Evolutionary conservation across 2,797 vertebrate species (phyloP), one percentile per base, ranked within the genome.

Genomic region (Gymnopithys bicolor): DNA sequence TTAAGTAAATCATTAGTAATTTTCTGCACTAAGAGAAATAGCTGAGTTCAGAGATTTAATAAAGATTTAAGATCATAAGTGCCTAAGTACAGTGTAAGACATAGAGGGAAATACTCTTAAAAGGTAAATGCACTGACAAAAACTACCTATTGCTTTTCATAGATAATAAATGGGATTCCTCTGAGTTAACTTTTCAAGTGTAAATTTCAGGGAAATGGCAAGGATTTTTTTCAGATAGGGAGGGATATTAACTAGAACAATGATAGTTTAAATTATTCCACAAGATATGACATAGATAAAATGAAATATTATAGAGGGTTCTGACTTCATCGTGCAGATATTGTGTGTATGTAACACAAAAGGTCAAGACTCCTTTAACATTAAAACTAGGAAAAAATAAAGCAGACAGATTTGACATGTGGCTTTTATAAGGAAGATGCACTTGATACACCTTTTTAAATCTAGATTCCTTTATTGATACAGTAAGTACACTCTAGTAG

Each of bases 1-100:
- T 96, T 92, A 96, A 95, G 89, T 93, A 96, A 96, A 95, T 93
- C 82, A 84, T 94, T 91, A 77, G 63, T 77, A 95, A 94, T 95
- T 95, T 94, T 94, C 76, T 91, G 28, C 55, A 68, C 68, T 87
- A 87, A 89, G 56, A 95, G 74, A 93, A 95, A 96, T 77, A 95
- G 84, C 78, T 95, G 91, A 95, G 93, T 96, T 95, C 92, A 89
- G 64, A 91, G 74, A 81, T 69, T 39, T 89, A 84, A 63, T 59
- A 93, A 93, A 94, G 94, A 88, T 93, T 96, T 95, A 96, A 94
- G 92, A 94, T 89, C 66, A 10, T 79, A 94, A 92, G 46, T 87
- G 66, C 46, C 77, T 89, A 93, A 92, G 84, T 87, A 75, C 56
- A 96, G 93, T 64, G 43, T 33, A 76, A 87, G 84, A 83, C 66